These are phyloP conservation scores for Anniella stebbinsi DNA, from an alignment of 2,797 vertebrate genomes.

Conservation along the genomic window DNA sequence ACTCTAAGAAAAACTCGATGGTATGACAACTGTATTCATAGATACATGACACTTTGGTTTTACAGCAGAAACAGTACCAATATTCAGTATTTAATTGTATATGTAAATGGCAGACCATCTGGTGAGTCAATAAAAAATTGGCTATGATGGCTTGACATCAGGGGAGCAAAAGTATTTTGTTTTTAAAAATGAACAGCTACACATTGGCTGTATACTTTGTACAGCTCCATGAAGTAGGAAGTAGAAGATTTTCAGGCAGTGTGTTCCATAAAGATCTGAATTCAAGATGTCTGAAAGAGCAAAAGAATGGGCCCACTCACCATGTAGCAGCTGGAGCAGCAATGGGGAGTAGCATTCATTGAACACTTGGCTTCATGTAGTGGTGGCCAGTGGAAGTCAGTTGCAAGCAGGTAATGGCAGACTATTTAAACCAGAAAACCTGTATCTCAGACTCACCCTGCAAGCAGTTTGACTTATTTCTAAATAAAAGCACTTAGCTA, in stretches of 20 bases:
- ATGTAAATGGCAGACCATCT: conserved; percentile 14
- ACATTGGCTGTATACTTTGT: background rate
- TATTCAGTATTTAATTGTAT: conserved; percentile 38
- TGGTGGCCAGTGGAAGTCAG: too few relatives aligned
- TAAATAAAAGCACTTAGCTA: background rate
- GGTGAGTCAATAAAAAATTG: background rate
- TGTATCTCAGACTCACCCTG: background rate
- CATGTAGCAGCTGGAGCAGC: background rate
- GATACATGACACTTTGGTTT: conserved; percentile 41
- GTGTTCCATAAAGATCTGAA: background rate
- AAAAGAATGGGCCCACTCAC: background rate
- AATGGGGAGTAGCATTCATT: too few relatives aligned
- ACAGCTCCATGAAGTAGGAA: background rate
- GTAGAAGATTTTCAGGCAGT: background rate
- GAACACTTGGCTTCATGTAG: background rate
- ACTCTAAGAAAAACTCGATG: conserved; percentile 49
- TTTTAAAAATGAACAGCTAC: background rate
- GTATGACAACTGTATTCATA: conserved; percentile 57
- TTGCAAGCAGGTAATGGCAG: background rate
- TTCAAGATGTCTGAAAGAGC: background rate
- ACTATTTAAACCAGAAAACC: too few relatives aligned
- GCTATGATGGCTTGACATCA: fast-evolving
- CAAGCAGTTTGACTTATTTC: background rate
- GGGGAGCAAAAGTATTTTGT: background rate
- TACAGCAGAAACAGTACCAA: conserved; percentile 46